Evolutionary conservation across 2,113 vertebrate genomes (phyloP).

Genomic region (Ammodytes dubius): DNA sequence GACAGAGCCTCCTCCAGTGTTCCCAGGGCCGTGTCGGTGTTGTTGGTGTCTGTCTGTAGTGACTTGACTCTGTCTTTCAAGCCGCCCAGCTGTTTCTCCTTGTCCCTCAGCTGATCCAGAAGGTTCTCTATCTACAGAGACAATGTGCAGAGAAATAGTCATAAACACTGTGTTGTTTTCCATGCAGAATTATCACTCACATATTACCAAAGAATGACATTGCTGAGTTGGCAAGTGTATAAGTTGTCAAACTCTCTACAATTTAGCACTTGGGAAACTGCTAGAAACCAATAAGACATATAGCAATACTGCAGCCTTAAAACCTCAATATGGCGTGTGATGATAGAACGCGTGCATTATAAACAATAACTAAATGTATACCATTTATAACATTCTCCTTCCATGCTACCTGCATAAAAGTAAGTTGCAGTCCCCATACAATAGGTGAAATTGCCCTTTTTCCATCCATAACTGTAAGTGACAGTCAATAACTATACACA

Average conservation of each 20-base stretch:
- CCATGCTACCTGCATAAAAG: background rate
- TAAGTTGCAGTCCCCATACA: background rate
- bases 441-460: background rate
- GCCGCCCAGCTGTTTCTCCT: conserved; percentile 94
- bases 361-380: background rate
- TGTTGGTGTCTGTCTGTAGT: conserved; percentile 93
- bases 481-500: conserved; percentile 4
- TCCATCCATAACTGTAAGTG: background rate
- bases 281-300: background rate
- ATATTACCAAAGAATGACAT: background rate
- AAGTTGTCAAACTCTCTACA: background rate
- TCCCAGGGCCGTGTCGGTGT: conserved; percentile 94
- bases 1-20: conserved; percentile 94
- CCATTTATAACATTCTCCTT: background rate
- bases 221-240: background rate
- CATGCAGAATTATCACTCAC: background rate
- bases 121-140: conserved; percentile 91
- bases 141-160: background rate
- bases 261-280: conserved; percentile 5
- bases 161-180: background rate
- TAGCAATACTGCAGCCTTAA: background rate
- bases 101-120: conserved; percentile 94
- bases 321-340: background rate
- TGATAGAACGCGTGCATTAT: background rate
- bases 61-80: conserved; percentile 94